A percentile compares a stretch with the other conserved stretches of the same genome.
Conservation (phyloP, 2,888 invertebrate genomes). For the Cataglyphis rosenhaueri region DNA sequence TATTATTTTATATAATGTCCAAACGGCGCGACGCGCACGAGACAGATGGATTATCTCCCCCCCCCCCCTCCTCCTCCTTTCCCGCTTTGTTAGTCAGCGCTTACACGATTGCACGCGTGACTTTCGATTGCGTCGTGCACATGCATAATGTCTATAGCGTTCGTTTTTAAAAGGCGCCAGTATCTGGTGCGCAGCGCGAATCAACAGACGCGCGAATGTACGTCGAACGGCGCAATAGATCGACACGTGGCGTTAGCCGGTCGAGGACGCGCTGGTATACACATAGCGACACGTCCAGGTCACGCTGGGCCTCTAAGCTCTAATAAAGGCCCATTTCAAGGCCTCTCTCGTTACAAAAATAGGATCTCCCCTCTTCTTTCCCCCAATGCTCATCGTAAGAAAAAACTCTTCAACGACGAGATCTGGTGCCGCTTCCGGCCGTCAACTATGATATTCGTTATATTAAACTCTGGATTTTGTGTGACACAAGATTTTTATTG, state of each 20-base stretch:
- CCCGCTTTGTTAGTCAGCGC: neutral
- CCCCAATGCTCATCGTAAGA: neutral
- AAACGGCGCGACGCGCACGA: neutral
- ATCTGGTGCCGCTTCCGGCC: neutral
- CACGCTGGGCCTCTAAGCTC: neutral
- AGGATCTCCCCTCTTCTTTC: neutral
- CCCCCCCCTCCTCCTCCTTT: neutral
- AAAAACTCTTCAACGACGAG: neutral
- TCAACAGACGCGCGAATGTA: conserved; percentile 36
- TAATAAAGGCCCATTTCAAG: conserved; percentile 19
- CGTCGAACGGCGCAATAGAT: conserved; percentile 62
- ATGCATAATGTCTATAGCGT: conserved; percentile 11
- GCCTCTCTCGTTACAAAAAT: neutral
- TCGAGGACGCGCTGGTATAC: conserved; percentile 27
- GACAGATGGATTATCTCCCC: too few relatives aligned
- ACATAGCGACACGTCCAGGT: neutral
- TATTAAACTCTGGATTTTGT: neutral
- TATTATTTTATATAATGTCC: neutral
- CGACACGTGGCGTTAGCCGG: conserved; percentile 59
- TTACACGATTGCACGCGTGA: conserved; percentile 18
- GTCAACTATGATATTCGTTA: neutral
- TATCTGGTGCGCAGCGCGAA: conserved; percentile 34
- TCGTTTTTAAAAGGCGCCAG: conserved; percentile 37
- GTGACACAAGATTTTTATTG: neutral
- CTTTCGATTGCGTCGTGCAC: neutral